phyloP scores from a whole-genome alignment of 2,888 invertebrate genomes.

The Mactromeris polynyma region DNA sequence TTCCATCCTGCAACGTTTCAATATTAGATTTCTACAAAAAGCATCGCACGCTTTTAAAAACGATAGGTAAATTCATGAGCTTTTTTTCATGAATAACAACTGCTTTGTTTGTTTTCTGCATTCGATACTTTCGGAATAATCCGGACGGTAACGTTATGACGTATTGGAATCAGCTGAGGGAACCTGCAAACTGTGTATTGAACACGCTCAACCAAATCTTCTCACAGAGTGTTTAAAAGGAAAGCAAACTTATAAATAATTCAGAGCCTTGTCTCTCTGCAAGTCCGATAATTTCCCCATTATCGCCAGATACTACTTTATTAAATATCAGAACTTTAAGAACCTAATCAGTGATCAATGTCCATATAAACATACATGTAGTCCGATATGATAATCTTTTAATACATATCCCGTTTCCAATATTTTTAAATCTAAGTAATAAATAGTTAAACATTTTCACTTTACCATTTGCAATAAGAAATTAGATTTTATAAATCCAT shows the following conservation, averaged over 20 bases:
- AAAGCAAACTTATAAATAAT: conserved; percentile 47
- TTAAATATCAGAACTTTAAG: conserved; percentile 17
- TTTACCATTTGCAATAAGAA: background rate
- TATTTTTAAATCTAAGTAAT: background rate
- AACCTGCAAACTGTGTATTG: background rate
- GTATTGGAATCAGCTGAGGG: background rate
- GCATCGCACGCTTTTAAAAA: background rate
- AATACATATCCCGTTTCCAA: background rate
- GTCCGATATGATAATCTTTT: background rate
- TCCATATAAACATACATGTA: background rate
- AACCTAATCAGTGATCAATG: background rate
- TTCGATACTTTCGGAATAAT: background rate
- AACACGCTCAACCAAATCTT: background rate
- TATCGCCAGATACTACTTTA: conserved; percentile 17
- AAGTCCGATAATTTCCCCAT: conserved; percentile 39
- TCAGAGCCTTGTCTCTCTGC: conserved; percentile 36
- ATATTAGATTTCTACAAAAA: background rate
- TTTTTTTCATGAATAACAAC: background rate
- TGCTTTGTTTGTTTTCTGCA: background rate
- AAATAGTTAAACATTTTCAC: background rate
- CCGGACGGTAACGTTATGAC: background rate
- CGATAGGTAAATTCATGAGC: background rate
- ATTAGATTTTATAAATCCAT: background rate
- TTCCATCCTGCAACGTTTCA: background rate
- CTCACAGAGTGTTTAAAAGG: conserved; percentile 6